Evolutionary conservation across 23 tunicate species (phyloP).

Genomic region (Ascidia mentula): DNA sequence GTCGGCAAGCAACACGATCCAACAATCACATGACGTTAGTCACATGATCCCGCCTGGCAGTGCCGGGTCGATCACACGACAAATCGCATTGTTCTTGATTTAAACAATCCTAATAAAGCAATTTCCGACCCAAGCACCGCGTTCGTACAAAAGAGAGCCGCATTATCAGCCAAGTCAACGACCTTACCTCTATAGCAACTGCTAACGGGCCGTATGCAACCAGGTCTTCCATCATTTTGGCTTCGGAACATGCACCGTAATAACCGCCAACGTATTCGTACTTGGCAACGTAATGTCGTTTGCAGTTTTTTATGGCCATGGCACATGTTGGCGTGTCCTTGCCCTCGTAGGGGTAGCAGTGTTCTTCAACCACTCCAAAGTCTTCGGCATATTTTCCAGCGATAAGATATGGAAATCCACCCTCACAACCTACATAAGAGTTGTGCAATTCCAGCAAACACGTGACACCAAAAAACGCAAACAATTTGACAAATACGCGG

Average conservation of each 20-base stretch:
- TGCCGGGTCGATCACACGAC: not conserved
- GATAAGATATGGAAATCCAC: conserved; percentile 86
- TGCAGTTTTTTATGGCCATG: conserved; percentile 44
- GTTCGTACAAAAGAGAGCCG: no score
- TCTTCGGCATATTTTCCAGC: conserved; percentile 97
- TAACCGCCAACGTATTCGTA: conserved; percentile 95
- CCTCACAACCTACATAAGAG: conserved; percentile 67
- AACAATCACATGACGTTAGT: not conserved
- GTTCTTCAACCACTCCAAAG: conserved; percentile 78
- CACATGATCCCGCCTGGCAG: not conserved
- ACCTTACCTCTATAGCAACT: conserved; percentile 76
- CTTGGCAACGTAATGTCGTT: conserved; percentile 77
- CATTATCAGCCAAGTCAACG: not conserved
- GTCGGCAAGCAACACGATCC: not conserved
- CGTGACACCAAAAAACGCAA: not conserved
- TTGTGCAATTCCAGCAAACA: not conserved
- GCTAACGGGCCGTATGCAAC: conserved; percentile 81
- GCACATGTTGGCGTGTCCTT: conserved; percentile 54
- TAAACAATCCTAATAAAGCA: no score
- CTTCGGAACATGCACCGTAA: conserved; percentile 84
- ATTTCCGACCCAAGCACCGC: no score
- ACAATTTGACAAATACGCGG: not conserved
- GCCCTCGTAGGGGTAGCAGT: conserved; percentile 86
- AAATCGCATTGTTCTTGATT: not conserved
- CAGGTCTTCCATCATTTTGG: conserved; percentile 63